A percentile compares a stretch with the other conserved stretches of the same genome.
phyloP scores from a whole-genome alignment of 2,888 invertebrate genomes.

The Drosophila recens region DNA sequence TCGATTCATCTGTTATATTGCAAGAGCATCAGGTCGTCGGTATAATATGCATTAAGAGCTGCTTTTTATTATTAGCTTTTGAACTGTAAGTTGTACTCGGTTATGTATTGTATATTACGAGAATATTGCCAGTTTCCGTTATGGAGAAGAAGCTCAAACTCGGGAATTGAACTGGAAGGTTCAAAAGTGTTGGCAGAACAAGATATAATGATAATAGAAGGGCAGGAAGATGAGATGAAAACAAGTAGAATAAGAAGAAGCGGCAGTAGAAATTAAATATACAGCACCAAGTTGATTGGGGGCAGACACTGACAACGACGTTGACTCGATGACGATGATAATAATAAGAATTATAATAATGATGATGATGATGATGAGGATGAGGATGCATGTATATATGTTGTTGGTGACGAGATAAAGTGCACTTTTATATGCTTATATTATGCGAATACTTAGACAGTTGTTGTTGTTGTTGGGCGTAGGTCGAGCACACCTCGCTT shows the following conservation, averaged over 20 bases:
- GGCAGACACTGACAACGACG: slow-evolving; percentile 41
- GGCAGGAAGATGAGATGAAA: not conserved
- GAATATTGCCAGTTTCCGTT: slow-evolving; percentile 53
- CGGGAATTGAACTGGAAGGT: slow-evolving; percentile 35
- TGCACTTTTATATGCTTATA: slow-evolving; percentile 36
- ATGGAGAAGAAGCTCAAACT: slow-evolving; percentile 31
- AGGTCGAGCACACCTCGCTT: slow-evolving; percentile 53
- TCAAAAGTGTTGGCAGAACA: slow-evolving; percentile 43
- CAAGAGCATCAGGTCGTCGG: slow-evolving; percentile 15
- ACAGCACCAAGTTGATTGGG: slow-evolving; percentile 50
- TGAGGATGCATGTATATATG: too few relatives aligned
- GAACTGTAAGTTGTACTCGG: slow-evolving; percentile 20
- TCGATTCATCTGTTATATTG: not conserved
- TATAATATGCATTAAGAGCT: not conserved
- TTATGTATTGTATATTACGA: slow-evolving; percentile 15
- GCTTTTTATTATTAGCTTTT: slow-evolving; percentile 43
- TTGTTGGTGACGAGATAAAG: slow-evolving; percentile 18
- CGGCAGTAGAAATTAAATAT: slow-evolving; percentile 48
- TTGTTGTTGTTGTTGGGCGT: slow-evolving; percentile 46
- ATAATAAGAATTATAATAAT: slow-evolving; percentile 18
- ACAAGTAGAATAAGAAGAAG: not conserved
- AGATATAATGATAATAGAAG: not conserved
- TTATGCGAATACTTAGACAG: slow-evolving; percentile 25
- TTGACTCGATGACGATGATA: slow-evolving; percentile 23
- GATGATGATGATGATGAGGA: slow-evolving; percentile 12